A percentile compares a stretch with the other conserved stretches of the same genome.
phyloP scores from a whole-genome alignment of 2,113 vertebrate genomes.

The Aptenodytes patagonicus region DNA sequence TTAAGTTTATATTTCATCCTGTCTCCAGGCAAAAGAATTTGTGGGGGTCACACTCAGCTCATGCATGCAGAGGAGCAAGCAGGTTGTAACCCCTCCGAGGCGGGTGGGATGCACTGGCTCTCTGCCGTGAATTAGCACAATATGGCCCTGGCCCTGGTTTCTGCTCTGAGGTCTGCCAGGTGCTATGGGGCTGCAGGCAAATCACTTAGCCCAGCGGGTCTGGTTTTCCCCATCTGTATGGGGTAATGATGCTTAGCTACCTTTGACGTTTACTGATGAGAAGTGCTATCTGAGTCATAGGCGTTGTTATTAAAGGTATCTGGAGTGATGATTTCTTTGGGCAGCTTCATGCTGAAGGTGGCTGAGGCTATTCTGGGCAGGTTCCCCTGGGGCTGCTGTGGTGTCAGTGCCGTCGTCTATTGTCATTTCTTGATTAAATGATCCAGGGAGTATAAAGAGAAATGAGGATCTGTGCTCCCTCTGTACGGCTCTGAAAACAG shows the following conservation, averaged over 20 bases:
- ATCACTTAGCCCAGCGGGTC: not conserved
- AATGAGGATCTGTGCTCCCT: not conserved
- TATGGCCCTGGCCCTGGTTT: not conserved
- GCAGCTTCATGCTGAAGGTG: not conserved
- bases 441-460: not conserved
- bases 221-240: constrained; percentile 51
- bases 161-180: constrained; percentile 44
- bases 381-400: not conserved
- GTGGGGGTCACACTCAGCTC: not conserved
- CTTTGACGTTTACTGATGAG: not conserved
- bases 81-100: not conserved
- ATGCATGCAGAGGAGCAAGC: not conserved
- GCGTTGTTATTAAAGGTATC: not conserved
- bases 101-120: not conserved
- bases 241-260: constrained; percentile 39
- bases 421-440: not conserved
- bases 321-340: not conserved
- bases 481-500: not conserved
- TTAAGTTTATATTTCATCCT: not conserved
- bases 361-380: not conserved
- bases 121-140: not conserved
- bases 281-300: not conserved
- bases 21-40: not conserved
- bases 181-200: constrained; percentile 28
- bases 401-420: accelerated